phyloP scores from a whole-genome alignment of 2,888 invertebrate species.

The Hedychridium roseum region DNA sequence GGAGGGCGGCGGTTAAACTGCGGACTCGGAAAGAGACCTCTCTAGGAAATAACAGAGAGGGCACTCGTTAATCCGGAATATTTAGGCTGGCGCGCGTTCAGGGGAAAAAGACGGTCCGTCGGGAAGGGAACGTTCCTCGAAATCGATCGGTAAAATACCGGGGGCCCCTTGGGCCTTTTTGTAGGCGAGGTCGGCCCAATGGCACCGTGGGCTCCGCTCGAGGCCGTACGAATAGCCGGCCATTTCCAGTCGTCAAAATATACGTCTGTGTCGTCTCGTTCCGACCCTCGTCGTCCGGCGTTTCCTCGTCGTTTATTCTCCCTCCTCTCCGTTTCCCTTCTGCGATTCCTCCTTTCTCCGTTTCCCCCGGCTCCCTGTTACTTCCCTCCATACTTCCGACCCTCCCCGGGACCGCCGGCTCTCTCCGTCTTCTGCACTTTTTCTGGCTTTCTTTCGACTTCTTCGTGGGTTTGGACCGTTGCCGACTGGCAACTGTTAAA shows the following conservation, averaged over 20 bases:
- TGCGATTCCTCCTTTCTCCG: conserved; percentile 1
- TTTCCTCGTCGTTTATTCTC: conserved; percentile 9
- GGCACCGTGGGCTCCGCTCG: conserved; percentile 5
- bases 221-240: conserved; percentile 44
- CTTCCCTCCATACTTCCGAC: too few relatives aligned
- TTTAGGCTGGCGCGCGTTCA: too few relatives aligned
- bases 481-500: too few relatives aligned
- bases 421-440: conserved; percentile 15
- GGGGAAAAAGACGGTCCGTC: too few relatives aligned
- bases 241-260: conserved; percentile 61
- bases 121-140: conserved; percentile 18
- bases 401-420: too few relatives aligned
- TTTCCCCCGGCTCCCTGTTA: too few relatives aligned
- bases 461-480: too few relatives aligned
- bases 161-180: conserved; percentile 1
- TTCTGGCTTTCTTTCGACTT: conserved; percentile 4
- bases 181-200: not conserved
- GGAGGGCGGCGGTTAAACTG: conserved; percentile 11
- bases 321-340: not conserved
- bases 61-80: conserved; percentile 39
- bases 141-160: conserved; percentile 18
- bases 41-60: conserved; percentile 44
- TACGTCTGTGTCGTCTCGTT: conserved; percentile 53
- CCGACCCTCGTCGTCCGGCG: conserved; percentile 26
- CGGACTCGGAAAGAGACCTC: conserved; percentile 14